Evolutionary conservation across 2,797 vertebrate species (phyloP).

Genomic region (Jordanella pulchra): DNA sequence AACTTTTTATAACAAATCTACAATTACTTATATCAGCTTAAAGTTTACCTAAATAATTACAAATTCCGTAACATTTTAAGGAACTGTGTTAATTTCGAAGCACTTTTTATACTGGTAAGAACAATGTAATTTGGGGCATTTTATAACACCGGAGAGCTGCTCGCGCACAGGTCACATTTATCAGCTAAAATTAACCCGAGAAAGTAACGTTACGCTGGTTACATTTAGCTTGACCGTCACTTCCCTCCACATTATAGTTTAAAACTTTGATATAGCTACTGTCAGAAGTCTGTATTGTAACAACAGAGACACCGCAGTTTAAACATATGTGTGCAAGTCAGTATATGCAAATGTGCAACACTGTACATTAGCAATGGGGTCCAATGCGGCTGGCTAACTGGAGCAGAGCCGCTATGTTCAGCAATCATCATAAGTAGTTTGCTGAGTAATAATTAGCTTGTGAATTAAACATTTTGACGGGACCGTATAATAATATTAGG

Average conservation of each 20-base stretch:
- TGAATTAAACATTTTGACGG: conserved; percentile 41
- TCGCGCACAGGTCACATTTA: conserved; percentile 34
- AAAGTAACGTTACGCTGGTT: not conserved
- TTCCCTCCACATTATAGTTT: not conserved
- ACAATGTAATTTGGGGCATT: not conserved
- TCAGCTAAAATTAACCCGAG: conserved; percentile 28
- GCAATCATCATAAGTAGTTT: conserved; percentile 73
- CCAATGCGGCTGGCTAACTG: conserved; percentile 32
- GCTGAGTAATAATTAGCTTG: conserved; percentile 77
- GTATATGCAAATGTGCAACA: conserved; percentile 16
- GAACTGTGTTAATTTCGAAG: not conserved
- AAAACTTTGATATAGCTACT: too few relatives aligned
- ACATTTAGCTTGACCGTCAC: not conserved
- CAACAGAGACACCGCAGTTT: not conserved
- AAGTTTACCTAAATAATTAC: not conserved
- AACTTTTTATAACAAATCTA: not conserved
- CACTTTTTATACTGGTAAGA: not conserved
- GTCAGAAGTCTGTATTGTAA: not conserved
- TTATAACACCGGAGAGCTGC: conserved; percentile 31
- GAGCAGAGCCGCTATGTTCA: conserved; percentile 53
- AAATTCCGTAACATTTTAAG: not conserved
- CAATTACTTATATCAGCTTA: not conserved
- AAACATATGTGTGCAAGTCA: conserved; percentile 4
- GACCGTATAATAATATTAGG: accelerated
- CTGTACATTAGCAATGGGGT: conserved; percentile 1